These are phyloP conservation scores for Tricholaema leucomelas DNA, from an alignment of 2,113 vertebrate species.

Conservation along the genomic window DNA sequence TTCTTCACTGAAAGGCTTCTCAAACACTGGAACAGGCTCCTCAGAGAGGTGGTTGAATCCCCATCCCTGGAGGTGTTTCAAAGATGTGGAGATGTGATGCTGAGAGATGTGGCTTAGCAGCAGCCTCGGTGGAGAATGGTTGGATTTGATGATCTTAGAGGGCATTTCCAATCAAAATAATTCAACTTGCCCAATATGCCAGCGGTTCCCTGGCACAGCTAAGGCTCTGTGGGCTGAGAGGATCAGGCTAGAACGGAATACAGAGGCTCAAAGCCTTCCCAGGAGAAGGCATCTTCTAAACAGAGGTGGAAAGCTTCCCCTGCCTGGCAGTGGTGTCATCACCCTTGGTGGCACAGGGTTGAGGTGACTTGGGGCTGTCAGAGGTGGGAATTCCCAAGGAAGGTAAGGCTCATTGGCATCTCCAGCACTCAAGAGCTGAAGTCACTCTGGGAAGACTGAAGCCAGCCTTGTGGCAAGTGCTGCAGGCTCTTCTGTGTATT, in stretches of 20 bases:
- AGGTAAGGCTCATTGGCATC: not conserved
- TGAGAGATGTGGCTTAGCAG: no score
- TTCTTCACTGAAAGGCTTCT: no score
- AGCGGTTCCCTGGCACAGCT: not conserved
- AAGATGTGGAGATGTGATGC: no score
- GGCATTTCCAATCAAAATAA: no score
- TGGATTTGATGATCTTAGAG: no score
- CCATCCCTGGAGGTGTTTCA: no score
- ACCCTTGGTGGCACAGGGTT: no score
- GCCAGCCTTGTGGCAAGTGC: not conserved
- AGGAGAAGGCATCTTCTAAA: not conserved
- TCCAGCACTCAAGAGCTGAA: not conserved
- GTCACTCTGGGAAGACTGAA: not conserved
- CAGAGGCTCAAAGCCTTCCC: not conserved
- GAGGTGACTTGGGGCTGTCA: not conserved
- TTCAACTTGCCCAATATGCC: no score
- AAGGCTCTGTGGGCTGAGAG: not conserved
- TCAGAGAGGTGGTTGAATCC: no score
- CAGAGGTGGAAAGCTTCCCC: not conserved
- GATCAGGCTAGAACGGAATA: fast-evolving
- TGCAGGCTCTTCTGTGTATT: not conserved
- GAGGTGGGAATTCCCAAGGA: not conserved
- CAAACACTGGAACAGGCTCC: no score
- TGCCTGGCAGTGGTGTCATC: not conserved
- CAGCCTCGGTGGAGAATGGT: no score